Base-by-base conservation (phyloP, 2,113 vertebrate species). In the Marmota flaviventris region DNA sequence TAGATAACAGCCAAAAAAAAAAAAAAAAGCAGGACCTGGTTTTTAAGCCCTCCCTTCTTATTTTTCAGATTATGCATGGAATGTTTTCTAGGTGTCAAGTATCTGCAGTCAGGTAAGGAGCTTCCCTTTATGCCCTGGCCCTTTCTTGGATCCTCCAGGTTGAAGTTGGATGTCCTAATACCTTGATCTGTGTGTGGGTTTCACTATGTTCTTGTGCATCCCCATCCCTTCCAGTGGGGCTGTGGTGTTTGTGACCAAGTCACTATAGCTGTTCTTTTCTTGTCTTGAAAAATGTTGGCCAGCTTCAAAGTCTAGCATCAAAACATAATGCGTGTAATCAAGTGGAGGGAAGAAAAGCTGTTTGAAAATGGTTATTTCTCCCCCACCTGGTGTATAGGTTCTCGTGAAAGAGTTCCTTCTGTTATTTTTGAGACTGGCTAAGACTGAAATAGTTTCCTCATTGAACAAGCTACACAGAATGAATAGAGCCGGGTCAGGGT, bases 371-470 rank as follows among this genome's bases (percentile, higher is more conserved):
- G 86, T 61, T 96, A 89, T 82, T 93, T 87, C 70, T 76, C 58
- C 58, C 18, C 77, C 27, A 92, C 37, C 67, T 85, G 92, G 95
- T 88, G 61, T 95, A 75, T 92, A 95, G 89, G 25, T 94, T 89
- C 89, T 90, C 78, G 67, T 6, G 32, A 45, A 96, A 97, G 88
- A 77, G 70, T 91, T 89, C 37, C 85, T 94, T 94, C 94, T 96
- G 85, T 95, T 95, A 96, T 93, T 97, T 97, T 97, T 82, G 97
- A 97, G 94, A 53, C 56, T 51, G 22, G 34, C 27, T 48, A 56
- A 72, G 76, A 70, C 72, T 34, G 77, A 97, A 97, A 97, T 97
- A 90, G 78, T 96, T 96, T 88, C 63, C 83, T 95, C 81, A 37
- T 27, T 93, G 83, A 97, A 96, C 61, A 72, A 92, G 76, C 92